phyloP scores from a whole-genome alignment of 2,888 invertebrate genomes.

The Tinea semifulvella region DNA sequence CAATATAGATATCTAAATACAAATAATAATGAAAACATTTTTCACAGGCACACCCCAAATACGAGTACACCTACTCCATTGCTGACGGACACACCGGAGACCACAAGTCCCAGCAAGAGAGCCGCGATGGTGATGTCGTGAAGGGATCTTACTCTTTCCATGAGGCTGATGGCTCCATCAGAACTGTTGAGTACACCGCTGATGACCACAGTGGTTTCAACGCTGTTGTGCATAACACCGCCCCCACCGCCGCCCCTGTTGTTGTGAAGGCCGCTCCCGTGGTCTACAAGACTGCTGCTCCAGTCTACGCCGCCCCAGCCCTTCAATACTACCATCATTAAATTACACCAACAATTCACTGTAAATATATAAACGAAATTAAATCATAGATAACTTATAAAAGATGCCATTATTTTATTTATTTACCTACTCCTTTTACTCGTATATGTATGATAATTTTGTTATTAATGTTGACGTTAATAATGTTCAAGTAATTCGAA shows the following conservation, averaged over 20 bases:
- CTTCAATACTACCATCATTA: conserved; percentile 31
- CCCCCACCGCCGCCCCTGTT: conserved; percentile 33
- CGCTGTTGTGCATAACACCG: conserved; percentile 44
- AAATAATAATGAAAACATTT: not conserved
- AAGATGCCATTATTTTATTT: too few species aligned
- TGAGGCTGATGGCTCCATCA: conserved; percentile 64
- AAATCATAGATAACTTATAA: too few species aligned
- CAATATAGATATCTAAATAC: not conserved
- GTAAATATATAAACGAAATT: too few species aligned
- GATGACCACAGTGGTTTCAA: conserved; percentile 61
- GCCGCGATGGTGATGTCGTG: conserved; percentile 61
- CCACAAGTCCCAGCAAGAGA: conserved; percentile 63
- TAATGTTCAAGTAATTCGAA: too few species aligned
- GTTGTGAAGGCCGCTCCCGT: conserved; percentile 28
- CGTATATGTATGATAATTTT: too few species aligned
- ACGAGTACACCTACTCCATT: conserved; percentile 64
- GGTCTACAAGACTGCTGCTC: conserved; percentile 27
- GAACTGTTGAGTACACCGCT: conserved; percentile 63
- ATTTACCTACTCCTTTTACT: too few species aligned
- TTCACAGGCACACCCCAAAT: conserved; percentile 47
- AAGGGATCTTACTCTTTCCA: conserved; percentile 63
- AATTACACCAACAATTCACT: too few species aligned
- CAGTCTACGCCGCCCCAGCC: conserved; percentile 29
- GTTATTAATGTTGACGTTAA: too few species aligned
- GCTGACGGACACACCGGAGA: conserved; percentile 66